Evolutionary conservation across 2,888 invertebrate species (phyloP).

Genomic region (Agriopis leucophaearia): DNA sequence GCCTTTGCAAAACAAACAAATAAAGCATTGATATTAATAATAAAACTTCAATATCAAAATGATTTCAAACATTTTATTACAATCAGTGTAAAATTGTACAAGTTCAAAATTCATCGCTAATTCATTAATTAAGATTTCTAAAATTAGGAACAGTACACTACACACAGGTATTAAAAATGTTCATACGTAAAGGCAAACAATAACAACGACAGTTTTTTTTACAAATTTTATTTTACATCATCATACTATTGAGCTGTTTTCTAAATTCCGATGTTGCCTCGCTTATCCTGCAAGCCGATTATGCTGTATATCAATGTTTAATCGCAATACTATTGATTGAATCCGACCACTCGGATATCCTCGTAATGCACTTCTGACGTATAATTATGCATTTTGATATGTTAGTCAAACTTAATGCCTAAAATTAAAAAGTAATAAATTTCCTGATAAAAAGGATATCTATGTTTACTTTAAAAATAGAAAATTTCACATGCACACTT

Average conservation of each 20-base stretch:
- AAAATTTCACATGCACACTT: constrained; percentile 24
- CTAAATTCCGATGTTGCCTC: background rate
- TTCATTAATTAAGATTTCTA: constrained; percentile 41
- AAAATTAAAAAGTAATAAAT: no score
- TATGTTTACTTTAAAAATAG: background rate
- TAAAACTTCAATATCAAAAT: constrained; percentile 28
- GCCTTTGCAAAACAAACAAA: no score
- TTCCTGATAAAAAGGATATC: no score
- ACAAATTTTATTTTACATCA: background rate
- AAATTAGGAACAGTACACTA: constrained; percentile 43
- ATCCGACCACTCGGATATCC: background rate
- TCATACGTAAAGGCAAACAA: background rate
- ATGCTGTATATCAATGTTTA: background rate
- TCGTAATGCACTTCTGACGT: background rate
- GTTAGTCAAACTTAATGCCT: background rate
- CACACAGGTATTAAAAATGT: constrained; percentile 8
- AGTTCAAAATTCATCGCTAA: constrained; percentile 72
- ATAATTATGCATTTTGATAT: background rate
- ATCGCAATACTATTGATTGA: background rate
- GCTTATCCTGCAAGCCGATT: background rate
- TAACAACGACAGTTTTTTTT: no score
- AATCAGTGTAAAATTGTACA: constrained; percentile 82
- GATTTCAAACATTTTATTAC: constrained; percentile 62
- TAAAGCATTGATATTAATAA: background rate
- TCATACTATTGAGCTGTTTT: background rate